A percentile compares a stretch with the other conserved stretches of the same genome.
phyloP scores from a whole-genome alignment of 2,113 vertebrate species.

The Procavia capensis region DNA sequence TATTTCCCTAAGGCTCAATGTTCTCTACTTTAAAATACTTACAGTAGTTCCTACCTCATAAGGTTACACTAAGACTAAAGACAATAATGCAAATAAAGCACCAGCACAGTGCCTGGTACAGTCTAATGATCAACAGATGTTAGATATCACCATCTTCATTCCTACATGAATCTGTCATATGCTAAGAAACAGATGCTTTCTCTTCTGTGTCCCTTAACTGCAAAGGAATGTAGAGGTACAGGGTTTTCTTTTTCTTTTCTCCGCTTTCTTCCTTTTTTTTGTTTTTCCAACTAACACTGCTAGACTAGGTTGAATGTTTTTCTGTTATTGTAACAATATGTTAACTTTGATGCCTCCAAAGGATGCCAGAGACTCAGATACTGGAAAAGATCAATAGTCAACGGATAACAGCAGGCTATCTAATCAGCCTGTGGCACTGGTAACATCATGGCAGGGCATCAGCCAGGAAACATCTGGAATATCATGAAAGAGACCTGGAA shows the following conservation, averaged over 20 bases:
- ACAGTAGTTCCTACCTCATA: background rate
- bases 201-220: background rate
- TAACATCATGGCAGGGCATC: background rate
- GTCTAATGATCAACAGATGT: background rate
- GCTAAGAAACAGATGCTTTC: background rate
- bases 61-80: background rate
- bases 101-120: background rate
- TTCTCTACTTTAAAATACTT: background rate
- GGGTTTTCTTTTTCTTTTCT: slow-evolving; percentile 38
- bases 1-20: background rate
- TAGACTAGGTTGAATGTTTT: slow-evolving; percentile 33
- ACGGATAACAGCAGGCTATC: background rate
- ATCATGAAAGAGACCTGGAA: background rate
- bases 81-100: background rate
- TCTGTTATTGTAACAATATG: slow-evolving; percentile 1
- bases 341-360: slow-evolving; percentile 17
- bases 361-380: background rate
- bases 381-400: background rate
- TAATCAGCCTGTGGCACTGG: background rate
- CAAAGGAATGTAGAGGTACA: background rate
- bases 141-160: background rate
- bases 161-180: background rate
- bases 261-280: no score
- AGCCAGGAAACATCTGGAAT: background rate
- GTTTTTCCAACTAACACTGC: slow-evolving; percentile 32